These are phyloP conservation scores for Heliconius aoede DNA, from an alignment of 2,888 invertebrate genomes.

Conservation along the genomic window DNA sequence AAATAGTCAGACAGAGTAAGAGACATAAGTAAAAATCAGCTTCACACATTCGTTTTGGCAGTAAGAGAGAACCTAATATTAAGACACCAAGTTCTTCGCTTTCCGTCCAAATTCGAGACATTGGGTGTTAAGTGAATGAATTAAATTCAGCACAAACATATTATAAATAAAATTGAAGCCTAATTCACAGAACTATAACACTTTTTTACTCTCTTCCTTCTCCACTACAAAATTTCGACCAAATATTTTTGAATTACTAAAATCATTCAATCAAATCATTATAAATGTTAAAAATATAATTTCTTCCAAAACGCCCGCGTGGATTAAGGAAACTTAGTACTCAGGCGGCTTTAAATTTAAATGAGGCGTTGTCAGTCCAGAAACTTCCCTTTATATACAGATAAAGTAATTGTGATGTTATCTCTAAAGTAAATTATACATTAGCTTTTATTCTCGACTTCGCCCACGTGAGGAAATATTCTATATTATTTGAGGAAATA, in stretches of 20 bases:
- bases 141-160: no score
- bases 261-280: no score
- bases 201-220: no score
- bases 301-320: neutral
- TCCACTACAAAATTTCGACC: neutral
- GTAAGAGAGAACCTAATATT: no score
- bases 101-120: no score
- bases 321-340: slow-evolving; percentile 18
- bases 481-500: no score
- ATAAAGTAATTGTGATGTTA: slow-evolving; percentile 7
- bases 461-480: neutral
- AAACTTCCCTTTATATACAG: slow-evolving; percentile 4
- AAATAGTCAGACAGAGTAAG: no score
- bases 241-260: neutral
- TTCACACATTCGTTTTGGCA: no score
- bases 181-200: neutral
- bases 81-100: no score
- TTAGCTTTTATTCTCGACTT: neutral
- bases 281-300: slow-evolving; percentile 15
- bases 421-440: neutral
- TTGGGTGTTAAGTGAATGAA: no score
- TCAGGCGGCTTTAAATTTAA: slow-evolving; percentile 26
- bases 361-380: slow-evolving; percentile 22
- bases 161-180: no score
- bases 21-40: no score